phyloP scores from a whole-genome alignment of 2,113 vertebrate genomes.

The Triplophysa dalaica region DNA sequence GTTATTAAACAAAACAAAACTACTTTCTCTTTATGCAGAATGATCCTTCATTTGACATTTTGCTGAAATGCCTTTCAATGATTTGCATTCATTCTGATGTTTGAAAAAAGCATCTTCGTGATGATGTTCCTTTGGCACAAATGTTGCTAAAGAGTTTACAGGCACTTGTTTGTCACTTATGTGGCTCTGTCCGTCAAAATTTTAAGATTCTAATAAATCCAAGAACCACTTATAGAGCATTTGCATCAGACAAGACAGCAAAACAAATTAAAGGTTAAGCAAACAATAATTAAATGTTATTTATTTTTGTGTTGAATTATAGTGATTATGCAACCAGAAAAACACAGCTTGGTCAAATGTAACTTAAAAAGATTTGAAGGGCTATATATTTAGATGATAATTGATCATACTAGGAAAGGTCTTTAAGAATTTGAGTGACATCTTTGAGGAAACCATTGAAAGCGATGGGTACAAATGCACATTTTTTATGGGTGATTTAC shows the following conservation, averaged over 20 bases:
- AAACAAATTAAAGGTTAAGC: constrained; percentile 33
- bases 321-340: constrained; percentile 48
- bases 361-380: constrained; percentile 23
- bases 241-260: constrained; percentile 40
- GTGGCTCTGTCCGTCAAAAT: constrained; percentile 2
- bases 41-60: too few species aligned
- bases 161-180: background rate
- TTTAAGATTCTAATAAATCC: constrained; percentile 2
- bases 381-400: constrained; percentile 48
- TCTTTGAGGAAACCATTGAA: constrained; percentile 35
- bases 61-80: too few species aligned
- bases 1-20: too few species aligned
- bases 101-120: background rate
- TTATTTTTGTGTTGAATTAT: constrained; percentile 38
- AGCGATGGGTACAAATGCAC: constrained; percentile 16
- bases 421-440: constrained; percentile 27
- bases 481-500: background rate
- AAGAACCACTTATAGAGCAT: constrained; percentile 19
- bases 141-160: background rate
- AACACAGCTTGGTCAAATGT: constrained; percentile 41
- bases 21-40: too few species aligned
- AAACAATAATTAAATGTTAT: constrained; percentile 24
- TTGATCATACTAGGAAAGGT: constrained; percentile 7
- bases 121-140: background rate
- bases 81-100: too few species aligned